Conservation (phyloP, 2,888 invertebrate genomes). For the Glaucopsyche alexis region DNA sequence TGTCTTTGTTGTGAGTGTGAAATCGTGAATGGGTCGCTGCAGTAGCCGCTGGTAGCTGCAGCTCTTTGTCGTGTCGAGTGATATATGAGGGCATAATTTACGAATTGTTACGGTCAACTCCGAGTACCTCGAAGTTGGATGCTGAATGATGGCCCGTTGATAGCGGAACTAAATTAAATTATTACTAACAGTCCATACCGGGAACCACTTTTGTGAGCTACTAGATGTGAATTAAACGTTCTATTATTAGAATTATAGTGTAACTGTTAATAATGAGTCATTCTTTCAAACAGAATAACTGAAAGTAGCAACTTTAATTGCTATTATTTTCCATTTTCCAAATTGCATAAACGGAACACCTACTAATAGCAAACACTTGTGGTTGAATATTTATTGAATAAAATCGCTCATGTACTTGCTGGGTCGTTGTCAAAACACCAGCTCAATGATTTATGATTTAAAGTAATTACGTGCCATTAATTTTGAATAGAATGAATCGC, state of each 20-base stretch:
- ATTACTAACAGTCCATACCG: slow-evolving; percentile 65
- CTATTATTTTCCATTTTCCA: neutral
- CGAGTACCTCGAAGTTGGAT: slow-evolving; percentile 64
- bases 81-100: slow-evolving; percentile 75
- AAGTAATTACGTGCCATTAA: slow-evolving; percentile 78
- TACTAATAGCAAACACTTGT: neutral
- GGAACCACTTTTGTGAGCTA: slow-evolving; percentile 34
- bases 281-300: neutral
- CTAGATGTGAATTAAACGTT: neutral
- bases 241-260: neutral
- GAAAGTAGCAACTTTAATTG: neutral
- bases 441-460: slow-evolving; percentile 74
- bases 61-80: slow-evolving; percentile 74
- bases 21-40: slow-evolving; percentile 61
- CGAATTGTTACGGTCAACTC: slow-evolving; percentile 70
- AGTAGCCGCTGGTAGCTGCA: slow-evolving; percentile 67
- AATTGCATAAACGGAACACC: neutral
- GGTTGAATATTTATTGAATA: neutral
- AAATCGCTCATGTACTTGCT: neutral
- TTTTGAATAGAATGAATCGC: slow-evolving; percentile 76
- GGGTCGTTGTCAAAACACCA: slow-evolving; percentile 11
- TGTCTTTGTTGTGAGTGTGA: slow-evolving; percentile 62
- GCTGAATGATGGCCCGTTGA: slow-evolving; percentile 77
- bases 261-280: neutral
- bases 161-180: slow-evolving; percentile 79